Percentiles rank a stretch among this genome's conserved stretches.
These are phyloP conservation scores for Gobiocypris rarus DNA, from an alignment of 2,113 vertebrate species.

Conservation along the genomic window DNA sequence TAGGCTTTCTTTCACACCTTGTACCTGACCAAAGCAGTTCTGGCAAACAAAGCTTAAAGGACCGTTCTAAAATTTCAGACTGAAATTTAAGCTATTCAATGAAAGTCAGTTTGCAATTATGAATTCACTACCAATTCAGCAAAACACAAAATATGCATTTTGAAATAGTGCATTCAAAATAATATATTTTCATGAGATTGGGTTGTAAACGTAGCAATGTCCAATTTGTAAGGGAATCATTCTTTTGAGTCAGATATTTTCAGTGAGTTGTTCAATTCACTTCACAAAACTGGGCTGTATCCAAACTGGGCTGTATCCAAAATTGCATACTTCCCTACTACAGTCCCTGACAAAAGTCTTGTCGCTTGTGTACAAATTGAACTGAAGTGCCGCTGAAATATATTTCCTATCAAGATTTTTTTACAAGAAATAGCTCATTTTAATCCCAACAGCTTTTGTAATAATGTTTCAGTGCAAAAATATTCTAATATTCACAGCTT, in stretches of 20 bases:
- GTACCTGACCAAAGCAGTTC: constrained; percentile 13
- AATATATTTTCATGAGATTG: background rate
- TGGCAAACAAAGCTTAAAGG: background rate
- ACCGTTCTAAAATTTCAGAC: background rate
- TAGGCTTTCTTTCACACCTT: constrained; percentile 11
- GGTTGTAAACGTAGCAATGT: background rate
- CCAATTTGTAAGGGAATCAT: background rate
- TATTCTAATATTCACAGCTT: too few species aligned
- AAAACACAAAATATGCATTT: background rate
- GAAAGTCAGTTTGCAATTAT: background rate
- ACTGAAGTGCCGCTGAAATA: too few species aligned
- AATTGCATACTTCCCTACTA: too few species aligned
- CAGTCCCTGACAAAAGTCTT: too few species aligned
- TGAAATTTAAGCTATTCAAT: background rate
- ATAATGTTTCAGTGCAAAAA: too few species aligned
- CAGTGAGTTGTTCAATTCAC: background rate
- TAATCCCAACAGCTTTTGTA: too few species aligned
- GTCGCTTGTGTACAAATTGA: too few species aligned
- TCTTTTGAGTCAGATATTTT: background rate
- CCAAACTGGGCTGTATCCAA: too few species aligned
- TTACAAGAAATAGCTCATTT: too few species aligned
- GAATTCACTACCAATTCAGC: background rate
- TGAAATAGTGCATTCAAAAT: too few species aligned
- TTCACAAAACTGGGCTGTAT: too few species aligned
- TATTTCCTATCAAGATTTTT: too few species aligned